Evolutionary conservation across 2,113 vertebrate genomes (phyloP).

Genomic region (Thunnus thynnus): DNA sequence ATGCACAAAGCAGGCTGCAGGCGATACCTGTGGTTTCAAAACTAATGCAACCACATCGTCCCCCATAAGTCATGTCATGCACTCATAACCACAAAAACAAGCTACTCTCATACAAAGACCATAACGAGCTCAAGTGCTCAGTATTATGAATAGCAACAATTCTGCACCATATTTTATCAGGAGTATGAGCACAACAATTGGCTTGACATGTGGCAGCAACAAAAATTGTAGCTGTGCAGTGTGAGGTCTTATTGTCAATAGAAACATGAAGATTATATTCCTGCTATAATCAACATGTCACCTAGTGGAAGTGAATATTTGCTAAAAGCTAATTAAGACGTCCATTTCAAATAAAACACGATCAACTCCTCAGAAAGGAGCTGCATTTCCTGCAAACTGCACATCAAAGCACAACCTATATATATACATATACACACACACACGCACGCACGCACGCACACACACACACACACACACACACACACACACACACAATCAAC

Average conservation of each 20-base stretch:
- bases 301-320: no score
- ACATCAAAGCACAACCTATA: background rate
- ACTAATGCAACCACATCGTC: background rate
- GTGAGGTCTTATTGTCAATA: no score
- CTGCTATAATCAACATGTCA: no score
- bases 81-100: background rate
- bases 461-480: no score
- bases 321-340: no score
- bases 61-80: background rate
- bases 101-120: background rate
- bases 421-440: background rate
- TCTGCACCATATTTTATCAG: background rate
- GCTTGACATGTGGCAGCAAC: background rate
- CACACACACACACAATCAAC: no score
- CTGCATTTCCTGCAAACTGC: background rate
- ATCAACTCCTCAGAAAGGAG: no score
- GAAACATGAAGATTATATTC: no score
- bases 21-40: background rate
- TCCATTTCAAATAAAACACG: background rate
- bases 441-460: no score
- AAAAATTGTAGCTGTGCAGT: no score
- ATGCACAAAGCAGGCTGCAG: background rate
- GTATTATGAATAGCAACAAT: background rate
- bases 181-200: background rate
- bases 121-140: background rate